A percentile compares a stretch with the other conserved stretches of the same genome.
Conservation (phyloP, 1,140 invertebrate genomes). For the Drosophila equinoxialis region DNA sequence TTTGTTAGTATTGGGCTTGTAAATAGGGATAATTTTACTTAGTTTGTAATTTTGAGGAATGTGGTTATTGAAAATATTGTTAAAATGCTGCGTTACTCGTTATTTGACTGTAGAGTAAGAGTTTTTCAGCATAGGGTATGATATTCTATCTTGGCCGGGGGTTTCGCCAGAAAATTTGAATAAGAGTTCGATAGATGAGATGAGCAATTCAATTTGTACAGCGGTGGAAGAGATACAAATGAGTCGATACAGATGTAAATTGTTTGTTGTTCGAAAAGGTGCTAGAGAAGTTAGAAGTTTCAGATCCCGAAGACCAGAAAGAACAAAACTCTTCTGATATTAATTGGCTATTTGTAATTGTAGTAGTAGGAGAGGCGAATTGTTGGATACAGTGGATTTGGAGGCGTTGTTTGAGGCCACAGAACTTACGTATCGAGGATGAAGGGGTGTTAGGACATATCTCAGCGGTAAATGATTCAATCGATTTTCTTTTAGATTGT, state of each 20-base stretch:
- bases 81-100: constrained; percentile 13
- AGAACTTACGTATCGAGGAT: constrained; percentile 13
- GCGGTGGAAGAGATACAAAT: not conserved
- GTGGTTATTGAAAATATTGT: no score
- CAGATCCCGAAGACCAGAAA: constrained; percentile 5
- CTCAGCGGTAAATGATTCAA: no score
- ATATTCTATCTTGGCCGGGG: constrained; percentile 21
- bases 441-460: not conserved
- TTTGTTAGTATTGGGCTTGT: no score
- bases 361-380: not conserved
- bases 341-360: not conserved
- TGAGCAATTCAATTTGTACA: not conserved
- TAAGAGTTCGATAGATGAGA: constrained; percentile 9
- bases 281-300: constrained; percentile 10
- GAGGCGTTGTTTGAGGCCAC: not conserved
- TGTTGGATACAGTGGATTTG: constrained; percentile 11
- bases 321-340: not conserved
- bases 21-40: no score
- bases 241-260: not conserved
- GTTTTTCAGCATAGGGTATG: constrained; percentile 15
- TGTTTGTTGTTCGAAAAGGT: constrained; percentile 22
- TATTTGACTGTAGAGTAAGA: not conserved
- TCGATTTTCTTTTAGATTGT: no score
- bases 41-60: no score
- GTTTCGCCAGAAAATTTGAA: constrained; percentile 8